These are phyloP conservation scores for Congeria kusceri DNA, from an alignment of 2,888 invertebrate species.

Conservation along the genomic window DNA sequence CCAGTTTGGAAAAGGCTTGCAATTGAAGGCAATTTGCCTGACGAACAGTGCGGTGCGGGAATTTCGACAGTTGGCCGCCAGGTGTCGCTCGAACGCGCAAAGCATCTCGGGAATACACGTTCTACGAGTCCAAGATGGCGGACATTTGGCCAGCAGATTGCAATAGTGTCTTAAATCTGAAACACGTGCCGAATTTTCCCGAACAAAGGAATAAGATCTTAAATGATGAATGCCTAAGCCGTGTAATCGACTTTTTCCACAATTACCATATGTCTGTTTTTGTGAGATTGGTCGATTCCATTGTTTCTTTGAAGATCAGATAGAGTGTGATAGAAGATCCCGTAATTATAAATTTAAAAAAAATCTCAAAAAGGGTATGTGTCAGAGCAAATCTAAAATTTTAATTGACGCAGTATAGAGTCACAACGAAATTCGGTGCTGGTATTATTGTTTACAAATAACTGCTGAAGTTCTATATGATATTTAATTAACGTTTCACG, in stretches of 20 bases:
- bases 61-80: constrained; percentile 52
- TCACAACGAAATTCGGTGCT: too few species aligned
- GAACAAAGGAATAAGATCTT: constrained; percentile 50
- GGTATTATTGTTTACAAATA: too few species aligned
- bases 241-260: constrained; percentile 40
- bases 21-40: constrained; percentile 12
- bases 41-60: constrained; percentile 23
- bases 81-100: constrained; percentile 54
- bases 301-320: constrained; percentile 28
- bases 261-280: constrained; percentile 38
- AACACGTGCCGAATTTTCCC: constrained; percentile 40
- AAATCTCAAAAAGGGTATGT: too few species aligned
- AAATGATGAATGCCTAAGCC: constrained; percentile 3
- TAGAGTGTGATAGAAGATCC: constrained; percentile 39
- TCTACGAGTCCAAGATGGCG: constrained; percentile 48
- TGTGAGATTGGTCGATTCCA: constrained; percentile 4
- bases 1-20: too few species aligned
- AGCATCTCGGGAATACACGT: constrained; percentile 56
- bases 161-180: constrained; percentile 38
- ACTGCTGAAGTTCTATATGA: too few species aligned
- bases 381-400: too few species aligned
- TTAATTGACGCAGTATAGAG: too few species aligned
- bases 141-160: constrained; percentile 64
- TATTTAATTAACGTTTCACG: too few species aligned
- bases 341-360: constrained; percentile 22